These are phyloP conservation scores for Sitta carolinensis DNA, from an alignment of 2,797 vertebrate species.

Conservation along the genomic window DNA sequence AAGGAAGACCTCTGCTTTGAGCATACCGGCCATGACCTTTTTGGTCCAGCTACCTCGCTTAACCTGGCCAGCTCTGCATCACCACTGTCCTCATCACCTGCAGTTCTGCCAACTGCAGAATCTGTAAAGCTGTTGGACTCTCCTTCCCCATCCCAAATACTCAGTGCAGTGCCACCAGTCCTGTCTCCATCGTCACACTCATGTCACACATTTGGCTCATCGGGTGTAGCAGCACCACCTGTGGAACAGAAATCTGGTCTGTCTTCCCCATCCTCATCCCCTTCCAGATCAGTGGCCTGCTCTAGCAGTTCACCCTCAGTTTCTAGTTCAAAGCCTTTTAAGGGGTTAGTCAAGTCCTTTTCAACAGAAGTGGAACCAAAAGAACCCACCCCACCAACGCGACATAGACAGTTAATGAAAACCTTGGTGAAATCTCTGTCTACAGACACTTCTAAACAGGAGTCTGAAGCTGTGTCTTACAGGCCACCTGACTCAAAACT, in stretches of 20 bases:
- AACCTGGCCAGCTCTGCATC: conserved; percentile 61
- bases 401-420: conserved; percentile 93
- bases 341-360: conserved; percentile 88
- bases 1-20: conserved; percentile 91
- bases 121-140: conserved; percentile 71
- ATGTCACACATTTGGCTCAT: conserved; percentile 67
- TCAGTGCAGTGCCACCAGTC: conserved; percentile 72
- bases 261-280: conserved; percentile 80
- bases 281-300: conserved; percentile 82
- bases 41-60: conserved; percentile 67
- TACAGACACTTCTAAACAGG: conserved; percentile 89
- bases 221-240: conserved; percentile 83
- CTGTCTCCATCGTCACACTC: conserved; percentile 68
- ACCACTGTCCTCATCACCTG: conserved; percentile 55
- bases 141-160: conserved; percentile 52
- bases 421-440: conserved; percentile 94
- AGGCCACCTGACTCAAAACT: conserved; percentile 88
- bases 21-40: conserved; percentile 61
- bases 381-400: conserved; percentile 77
- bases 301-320: conserved; percentile 75
- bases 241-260: conserved; percentile 78
- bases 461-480: conserved; percentile 79
- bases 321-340: conserved; percentile 84
- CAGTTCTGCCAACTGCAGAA: conserved; percentile 64
- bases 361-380: conserved; percentile 89